A percentile compares a stretch with the other conserved stretches of the same genome.
phyloP scores from a whole-genome alignment of 1,140 invertebrate species.

The Drosophila rufa region DNA sequence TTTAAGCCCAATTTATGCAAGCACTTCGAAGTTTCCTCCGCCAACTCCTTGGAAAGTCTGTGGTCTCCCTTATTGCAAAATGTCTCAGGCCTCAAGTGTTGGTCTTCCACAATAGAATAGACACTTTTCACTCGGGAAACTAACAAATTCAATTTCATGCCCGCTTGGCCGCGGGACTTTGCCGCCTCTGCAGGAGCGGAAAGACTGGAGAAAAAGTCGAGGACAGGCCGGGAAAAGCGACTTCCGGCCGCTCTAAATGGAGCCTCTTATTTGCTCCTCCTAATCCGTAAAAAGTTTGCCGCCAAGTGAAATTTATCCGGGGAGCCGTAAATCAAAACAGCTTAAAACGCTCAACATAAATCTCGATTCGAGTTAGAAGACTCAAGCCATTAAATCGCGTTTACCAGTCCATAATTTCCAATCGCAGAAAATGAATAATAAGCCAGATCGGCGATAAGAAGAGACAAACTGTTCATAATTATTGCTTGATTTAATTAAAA shows the following conservation, averaged over 20 bases:
- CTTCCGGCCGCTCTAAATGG: not conserved
- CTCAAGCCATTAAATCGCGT: conserved; percentile 27
- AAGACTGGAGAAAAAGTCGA: conserved; percentile 1
- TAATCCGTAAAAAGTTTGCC: conserved; percentile 42
- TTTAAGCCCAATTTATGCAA: not conserved
- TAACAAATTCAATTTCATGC: conserved; percentile 69
- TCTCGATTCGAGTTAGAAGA: conserved; percentile 36
- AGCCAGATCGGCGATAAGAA: not conserved
- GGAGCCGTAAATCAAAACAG: conserved; percentile 73
- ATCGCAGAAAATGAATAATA: conserved; percentile 25
- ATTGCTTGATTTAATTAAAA: conserved; percentile 53
- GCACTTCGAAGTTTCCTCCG: not conserved
- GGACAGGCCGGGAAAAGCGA: not conserved
- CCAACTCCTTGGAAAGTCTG: not conserved
- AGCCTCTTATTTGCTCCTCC: conserved; percentile 29
- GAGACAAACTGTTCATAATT: conserved; percentile 43
- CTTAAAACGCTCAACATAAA: conserved; percentile 55
- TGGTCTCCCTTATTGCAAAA: not conserved
- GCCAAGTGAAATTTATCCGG: conserved; percentile 18
- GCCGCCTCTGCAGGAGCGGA: too few relatives aligned
- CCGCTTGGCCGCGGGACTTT: conserved; percentile 41
- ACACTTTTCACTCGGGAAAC: conserved; percentile 24
- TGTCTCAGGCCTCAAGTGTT: conserved; percentile 5
- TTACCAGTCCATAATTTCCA: conserved; percentile 36
- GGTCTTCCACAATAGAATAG: not conserved